A percentile compares a stretch with the other conserved stretches of the same genome.
Conservation (phyloP, 2,888 invertebrate genomes). For the Cloeon dipterum region DNA sequence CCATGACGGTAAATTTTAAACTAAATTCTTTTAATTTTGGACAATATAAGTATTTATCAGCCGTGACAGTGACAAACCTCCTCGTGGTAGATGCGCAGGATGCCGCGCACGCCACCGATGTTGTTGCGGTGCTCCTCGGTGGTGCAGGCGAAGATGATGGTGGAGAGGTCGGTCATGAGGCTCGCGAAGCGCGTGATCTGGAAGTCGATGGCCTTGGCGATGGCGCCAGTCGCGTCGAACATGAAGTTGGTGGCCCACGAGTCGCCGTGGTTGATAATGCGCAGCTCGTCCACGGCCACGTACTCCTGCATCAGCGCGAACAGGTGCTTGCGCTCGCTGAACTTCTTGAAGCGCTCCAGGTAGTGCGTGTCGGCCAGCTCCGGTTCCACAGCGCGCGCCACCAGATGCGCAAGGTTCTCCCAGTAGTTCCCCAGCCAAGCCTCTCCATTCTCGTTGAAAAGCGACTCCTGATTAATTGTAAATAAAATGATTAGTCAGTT, state of each 20-base stretch:
- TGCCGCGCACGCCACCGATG: not conserved
- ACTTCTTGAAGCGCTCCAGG: not conserved
- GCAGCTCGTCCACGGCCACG: not conserved
- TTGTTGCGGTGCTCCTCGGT: not conserved
- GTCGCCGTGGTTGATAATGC: conserved; percentile 7
- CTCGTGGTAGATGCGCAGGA: not conserved
- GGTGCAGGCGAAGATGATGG: conserved; percentile 9
- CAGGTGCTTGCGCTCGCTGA: no score
- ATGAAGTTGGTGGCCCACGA: conserved; percentile 7
- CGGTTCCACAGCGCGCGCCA: no score
- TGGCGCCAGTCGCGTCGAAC: conserved; percentile 5
- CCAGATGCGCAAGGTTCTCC: no score
- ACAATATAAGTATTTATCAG: no score
- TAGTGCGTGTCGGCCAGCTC: not conserved
- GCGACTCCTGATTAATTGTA: no score
- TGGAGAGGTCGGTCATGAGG: conserved; percentile 8
- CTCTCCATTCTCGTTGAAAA: no score
- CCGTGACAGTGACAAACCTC: no score
- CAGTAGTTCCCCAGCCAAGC: no score
- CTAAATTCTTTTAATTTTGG: no score
- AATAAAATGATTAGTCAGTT: no score
- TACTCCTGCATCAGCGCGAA: not conserved
- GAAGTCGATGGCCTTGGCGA: conserved; percentile 9
- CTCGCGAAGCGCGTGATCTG: conserved; percentile 9
- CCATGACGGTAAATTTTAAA: no score